phyloP scores from a whole-genome alignment of 2,888 invertebrate species.

The Agrotis puta region DNA sequence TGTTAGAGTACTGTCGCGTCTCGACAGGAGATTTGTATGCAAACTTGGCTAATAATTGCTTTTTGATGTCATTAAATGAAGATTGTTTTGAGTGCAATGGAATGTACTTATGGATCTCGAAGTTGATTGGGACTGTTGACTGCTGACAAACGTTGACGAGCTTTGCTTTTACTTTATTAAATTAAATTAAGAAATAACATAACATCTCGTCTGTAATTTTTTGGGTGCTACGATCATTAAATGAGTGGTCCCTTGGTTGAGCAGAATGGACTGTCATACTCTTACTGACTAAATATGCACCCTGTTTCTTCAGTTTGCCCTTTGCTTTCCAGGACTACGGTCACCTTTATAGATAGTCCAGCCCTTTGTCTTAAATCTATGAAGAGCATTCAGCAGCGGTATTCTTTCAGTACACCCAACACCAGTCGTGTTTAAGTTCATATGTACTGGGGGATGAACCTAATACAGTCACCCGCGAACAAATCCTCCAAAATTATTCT shows the following conservation, averaged over 20 bases:
- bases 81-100: conserved; percentile 44
- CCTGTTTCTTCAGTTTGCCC: too few species aligned
- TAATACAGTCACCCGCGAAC: background rate
- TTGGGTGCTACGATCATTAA: too few species aligned
- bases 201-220: background rate
- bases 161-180: background rate
- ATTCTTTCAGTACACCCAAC: background rate
- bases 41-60: conserved; percentile 65
- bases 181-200: background rate
- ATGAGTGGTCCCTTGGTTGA: too few species aligned
- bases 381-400: background rate
- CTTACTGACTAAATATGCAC: too few species aligned
- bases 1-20: conserved; percentile 46
- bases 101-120: conserved; percentile 33
- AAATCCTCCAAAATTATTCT: background rate
- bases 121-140: conserved; percentile 30
- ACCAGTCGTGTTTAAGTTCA: background rate
- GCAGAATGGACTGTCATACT: too few species aligned
- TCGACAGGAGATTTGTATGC: conserved; percentile 59
- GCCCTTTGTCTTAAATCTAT: background rate
- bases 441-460: too few species aligned
- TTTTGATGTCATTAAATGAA: conserved; percentile 55
- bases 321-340: too few species aligned
- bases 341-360: too few species aligned
- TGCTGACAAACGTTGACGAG: conserved; percentile 26